These are phyloP conservation scores for Masnerella sp. DNA, from an alignment of 2,888 invertebrate species.

Conservation along the genomic window DNA sequence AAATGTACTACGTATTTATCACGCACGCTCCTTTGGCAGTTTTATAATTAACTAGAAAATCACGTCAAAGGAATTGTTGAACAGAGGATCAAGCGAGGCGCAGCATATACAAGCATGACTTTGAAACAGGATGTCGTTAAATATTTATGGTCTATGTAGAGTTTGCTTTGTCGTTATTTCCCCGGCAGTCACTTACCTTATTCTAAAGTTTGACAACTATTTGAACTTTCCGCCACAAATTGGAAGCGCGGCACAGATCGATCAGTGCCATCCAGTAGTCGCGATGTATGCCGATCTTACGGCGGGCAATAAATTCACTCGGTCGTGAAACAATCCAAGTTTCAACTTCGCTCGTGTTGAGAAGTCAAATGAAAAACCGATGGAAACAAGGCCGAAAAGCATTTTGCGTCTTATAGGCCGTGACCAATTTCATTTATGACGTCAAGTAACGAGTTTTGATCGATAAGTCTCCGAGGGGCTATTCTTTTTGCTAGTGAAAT, in stretches of 20 bases:
- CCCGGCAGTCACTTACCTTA: constrained; percentile 47
- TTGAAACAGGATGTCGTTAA: constrained; percentile 55
- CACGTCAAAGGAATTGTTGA: constrained; percentile 46
- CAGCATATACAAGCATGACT: constrained; percentile 27
- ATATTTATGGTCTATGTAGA: constrained; percentile 54
- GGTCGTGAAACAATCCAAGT: constrained; percentile 50
- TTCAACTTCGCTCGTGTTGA: constrained; percentile 44
- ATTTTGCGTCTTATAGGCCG: constrained; percentile 21
- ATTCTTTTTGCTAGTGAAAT: too few species aligned
- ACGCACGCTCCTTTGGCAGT: constrained; percentile 28
- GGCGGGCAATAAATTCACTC: constrained; percentile 42
- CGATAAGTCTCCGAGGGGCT: too few species aligned
- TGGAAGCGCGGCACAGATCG: constrained; percentile 36
- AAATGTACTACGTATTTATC: constrained; percentile 20
- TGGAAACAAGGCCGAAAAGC: constrained; percentile 27
- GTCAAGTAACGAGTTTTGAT: too few species aligned
- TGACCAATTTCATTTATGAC: constrained; percentile 23
- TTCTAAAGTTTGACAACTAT: constrained; percentile 60
- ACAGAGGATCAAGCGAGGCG: too few species aligned
- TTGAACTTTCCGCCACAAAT: constrained; percentile 57
- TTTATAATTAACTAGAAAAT: constrained; percentile 55
- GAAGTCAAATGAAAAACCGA: constrained; percentile 43
- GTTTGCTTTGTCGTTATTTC: constrained; percentile 59
- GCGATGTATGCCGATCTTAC: constrained; percentile 41
- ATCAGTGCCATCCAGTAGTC: constrained; percentile 51